Conservation (phyloP, 2,113 vertebrate species). For the Epinephelus cyanopodus region DNA sequence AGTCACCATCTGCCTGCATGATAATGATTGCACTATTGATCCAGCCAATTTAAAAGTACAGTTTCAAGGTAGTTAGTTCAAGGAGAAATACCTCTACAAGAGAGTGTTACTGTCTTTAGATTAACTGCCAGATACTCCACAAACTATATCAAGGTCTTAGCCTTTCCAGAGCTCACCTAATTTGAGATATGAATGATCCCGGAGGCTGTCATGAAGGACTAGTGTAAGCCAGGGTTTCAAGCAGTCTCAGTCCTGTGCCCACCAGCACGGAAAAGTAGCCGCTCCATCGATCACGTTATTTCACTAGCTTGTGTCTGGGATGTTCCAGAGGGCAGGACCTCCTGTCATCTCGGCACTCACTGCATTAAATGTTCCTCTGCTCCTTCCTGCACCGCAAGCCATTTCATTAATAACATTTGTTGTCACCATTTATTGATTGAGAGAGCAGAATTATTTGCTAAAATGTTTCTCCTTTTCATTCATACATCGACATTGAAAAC, state of each 20-base stretch:
- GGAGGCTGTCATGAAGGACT: conserved; percentile 6
- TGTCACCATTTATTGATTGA: conserved; percentile 10
- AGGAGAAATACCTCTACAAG: not conserved
- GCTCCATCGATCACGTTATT: conserved; percentile 25
- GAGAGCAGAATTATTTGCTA: not conserved
- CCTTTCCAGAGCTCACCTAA: not conserved
- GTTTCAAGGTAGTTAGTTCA: not conserved
- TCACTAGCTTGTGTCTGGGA: conserved; percentile 25
- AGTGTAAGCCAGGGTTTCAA: not conserved
- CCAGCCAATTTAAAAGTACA: not conserved
- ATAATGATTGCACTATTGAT: not conserved
- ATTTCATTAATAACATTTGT: conserved; percentile 41
- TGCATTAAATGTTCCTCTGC: conserved; percentile 18
- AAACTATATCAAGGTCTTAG: not conserved
- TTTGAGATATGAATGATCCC: not conserved
- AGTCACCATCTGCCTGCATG: not conserved
- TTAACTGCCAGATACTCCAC: not conserved
- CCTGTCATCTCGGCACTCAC: conserved; percentile 26
- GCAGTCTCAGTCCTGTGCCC: not conserved
- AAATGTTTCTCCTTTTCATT: conserved; percentile 8
- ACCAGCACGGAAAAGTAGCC: conserved; percentile 3
- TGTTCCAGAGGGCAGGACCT: conserved; percentile 30
- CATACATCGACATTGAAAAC: conserved; percentile 43
- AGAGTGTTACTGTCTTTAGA: not conserved
- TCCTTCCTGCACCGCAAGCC: not conserved